Conservation (phyloP, 2,113 vertebrate species). For the Gallinago media region DNA sequence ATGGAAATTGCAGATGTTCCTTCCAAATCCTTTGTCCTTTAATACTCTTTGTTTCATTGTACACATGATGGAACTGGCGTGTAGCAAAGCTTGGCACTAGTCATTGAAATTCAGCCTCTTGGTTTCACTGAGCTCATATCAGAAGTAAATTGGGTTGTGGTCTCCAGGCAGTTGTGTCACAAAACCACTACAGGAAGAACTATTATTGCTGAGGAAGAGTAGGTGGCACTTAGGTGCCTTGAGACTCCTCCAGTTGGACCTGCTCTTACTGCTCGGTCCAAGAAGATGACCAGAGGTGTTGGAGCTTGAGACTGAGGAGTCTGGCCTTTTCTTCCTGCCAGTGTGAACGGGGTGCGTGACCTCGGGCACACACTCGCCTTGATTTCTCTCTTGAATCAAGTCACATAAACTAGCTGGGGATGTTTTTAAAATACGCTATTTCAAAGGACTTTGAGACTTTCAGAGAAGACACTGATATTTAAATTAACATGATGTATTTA, state of each 20-base stretch:
- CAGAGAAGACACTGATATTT: background rate
- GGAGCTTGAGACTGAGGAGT: background rate
- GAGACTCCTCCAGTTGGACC: background rate
- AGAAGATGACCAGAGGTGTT: background rate
- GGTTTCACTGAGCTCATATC: background rate
- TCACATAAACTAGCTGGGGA: background rate
- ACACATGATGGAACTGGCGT: background rate
- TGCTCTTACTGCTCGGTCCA: background rate
- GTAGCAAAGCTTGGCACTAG: background rate
- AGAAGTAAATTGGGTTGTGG: slow-evolving; percentile 11
- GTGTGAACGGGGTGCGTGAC: background rate
- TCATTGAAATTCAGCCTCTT: background rate
- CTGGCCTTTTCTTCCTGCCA: background rate
- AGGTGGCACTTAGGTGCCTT: background rate
- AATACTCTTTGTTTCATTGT: background rate
- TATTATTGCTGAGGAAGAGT: background rate
- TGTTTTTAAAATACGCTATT: background rate
- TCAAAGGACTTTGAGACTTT: background rate
- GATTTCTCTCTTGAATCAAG: background rate
- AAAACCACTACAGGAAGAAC: background rate
- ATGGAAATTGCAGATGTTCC: background rate
- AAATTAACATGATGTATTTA: background rate
- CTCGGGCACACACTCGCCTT: background rate
- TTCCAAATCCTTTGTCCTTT: background rate
- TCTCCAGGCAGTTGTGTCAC: background rate